Conservation (phyloP, 2,888 invertebrate species). For the Sphaerophoria rueppellii region DNA sequence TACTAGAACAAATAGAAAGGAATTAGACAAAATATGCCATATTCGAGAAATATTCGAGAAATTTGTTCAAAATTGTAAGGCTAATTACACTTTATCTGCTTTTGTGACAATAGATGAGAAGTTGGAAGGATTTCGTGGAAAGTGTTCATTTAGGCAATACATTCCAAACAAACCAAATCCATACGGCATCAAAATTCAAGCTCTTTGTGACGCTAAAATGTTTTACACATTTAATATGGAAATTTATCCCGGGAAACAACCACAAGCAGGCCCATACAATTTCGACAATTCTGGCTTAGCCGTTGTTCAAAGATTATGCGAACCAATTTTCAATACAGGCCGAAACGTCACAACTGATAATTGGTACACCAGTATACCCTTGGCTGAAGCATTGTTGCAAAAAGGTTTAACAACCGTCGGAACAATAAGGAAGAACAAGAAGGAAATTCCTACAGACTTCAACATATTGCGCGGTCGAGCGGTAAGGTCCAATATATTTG, state of each 20-base stretch:
- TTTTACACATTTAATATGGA: conserved; percentile 43
- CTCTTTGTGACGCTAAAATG: conserved; percentile 23
- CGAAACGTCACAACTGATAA: conserved; percentile 46
- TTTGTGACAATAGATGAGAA: conserved; percentile 45
- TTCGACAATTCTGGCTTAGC: conserved; percentile 25
- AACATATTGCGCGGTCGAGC: conserved; percentile 29
- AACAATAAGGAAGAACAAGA: no score
- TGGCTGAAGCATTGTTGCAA: no score
- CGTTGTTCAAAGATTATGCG: conserved; percentile 34
- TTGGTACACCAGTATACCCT: conserved; percentile 34
- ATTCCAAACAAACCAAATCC: conserved; percentile 42
- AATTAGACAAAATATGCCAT: conserved; percentile 28
- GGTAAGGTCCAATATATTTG: conserved; percentile 32
- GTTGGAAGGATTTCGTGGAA: conserved; percentile 42
- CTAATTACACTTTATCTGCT: conserved; percentile 16
- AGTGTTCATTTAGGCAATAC: conserved; percentile 37
- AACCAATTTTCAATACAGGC: conserved; percentile 25
- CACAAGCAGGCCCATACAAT: conserved; percentile 47
- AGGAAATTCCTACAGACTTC: no score
- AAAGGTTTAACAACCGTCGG: no score
- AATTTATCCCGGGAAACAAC: conserved; percentile 56
- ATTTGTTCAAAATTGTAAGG: no score
- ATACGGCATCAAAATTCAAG: conserved; percentile 32
- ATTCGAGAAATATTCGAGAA: no score
- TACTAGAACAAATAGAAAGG: conserved; percentile 17